Conservation (phyloP, 2,888 invertebrate species). For the Chesias legatella region DNA sequence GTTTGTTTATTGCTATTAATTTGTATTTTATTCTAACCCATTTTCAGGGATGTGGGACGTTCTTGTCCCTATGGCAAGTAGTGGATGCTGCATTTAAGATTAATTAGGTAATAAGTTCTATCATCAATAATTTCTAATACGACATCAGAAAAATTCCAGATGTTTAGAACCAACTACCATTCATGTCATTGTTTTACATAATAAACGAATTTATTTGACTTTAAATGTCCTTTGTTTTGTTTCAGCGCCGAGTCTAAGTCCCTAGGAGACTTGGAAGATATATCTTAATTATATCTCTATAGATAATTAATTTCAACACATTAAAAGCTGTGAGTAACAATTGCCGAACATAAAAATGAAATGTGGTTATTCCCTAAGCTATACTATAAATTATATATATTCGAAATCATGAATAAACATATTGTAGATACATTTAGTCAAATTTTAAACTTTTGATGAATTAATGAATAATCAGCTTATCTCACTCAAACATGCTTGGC, state of each 20-base stretch:
- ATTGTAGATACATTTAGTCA: too few species aligned
- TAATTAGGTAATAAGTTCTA: conserved; percentile 34
- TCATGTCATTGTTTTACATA: too few species aligned
- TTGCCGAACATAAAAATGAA: too few species aligned
- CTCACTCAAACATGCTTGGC: too few species aligned
- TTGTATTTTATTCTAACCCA: conserved; percentile 10
- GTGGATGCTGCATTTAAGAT: conserved; percentile 33
- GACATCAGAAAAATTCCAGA: too few species aligned
- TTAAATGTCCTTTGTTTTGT: conserved; percentile 31
- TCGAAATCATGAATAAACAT: too few species aligned
- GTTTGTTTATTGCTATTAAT: neutral
- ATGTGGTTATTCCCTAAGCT: too few species aligned
- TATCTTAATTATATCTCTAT: conserved; percentile 33
- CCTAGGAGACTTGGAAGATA: conserved; percentile 37
- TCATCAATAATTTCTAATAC: neutral
- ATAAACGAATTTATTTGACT: too few species aligned
- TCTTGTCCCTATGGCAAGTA: conserved; percentile 59
- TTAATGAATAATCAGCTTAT: too few species aligned
- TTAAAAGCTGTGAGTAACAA: neutral
- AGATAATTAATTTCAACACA: neutral
- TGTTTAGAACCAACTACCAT: too few species aligned
- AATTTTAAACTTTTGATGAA: too few species aligned
- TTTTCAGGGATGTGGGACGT: conserved; percentile 53
- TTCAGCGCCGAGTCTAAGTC: conserved; percentile 43
- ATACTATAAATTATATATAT: too few species aligned